Conservation (phyloP, 1,140 invertebrate genomes). For the Drosophila pruinosa region DNA sequence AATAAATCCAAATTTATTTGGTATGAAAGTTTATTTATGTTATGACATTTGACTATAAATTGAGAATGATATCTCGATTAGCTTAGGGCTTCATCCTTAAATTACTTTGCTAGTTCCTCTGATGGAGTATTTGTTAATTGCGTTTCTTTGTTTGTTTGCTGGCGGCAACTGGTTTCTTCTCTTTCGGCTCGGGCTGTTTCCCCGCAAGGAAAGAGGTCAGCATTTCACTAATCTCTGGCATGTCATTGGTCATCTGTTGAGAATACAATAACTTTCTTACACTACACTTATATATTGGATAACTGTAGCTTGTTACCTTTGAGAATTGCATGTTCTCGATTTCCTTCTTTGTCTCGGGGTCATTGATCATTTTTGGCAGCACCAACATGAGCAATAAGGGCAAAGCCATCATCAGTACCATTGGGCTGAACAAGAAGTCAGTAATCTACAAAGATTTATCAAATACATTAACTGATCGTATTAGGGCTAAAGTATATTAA, state of each 20-base stretch:
- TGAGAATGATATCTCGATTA: constrained; percentile 22
- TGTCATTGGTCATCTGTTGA: constrained; percentile 88
- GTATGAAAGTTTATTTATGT: constrained; percentile 52
- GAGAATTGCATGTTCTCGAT: constrained; percentile 90
- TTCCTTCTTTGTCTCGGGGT: constrained; percentile 97
- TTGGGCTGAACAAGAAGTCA: constrained; percentile 97
- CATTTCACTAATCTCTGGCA: constrained; percentile 96
- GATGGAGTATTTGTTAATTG: constrained; percentile 43
- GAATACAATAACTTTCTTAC: too few relatives aligned
- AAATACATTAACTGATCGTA: background rate
- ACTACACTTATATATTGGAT: too few relatives aligned
- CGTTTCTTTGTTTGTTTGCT: constrained; percentile 77
- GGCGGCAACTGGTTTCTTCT: constrained; percentile 65
- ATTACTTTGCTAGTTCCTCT: constrained; percentile 3
- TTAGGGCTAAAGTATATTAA: too few relatives aligned
- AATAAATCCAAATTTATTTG: constrained; percentile 52
- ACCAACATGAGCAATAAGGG: constrained; percentile 96
- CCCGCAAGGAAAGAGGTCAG: constrained; percentile 91
- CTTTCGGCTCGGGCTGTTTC: constrained; percentile 73
- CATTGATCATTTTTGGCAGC: constrained; percentile 97
- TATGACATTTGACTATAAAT: constrained; percentile 37
- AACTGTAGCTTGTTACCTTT: constrained; percentile 51
- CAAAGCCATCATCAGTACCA: constrained; percentile 98
- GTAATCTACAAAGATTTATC: constrained; percentile 84
- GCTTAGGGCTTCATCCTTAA: constrained; percentile 33